Conservation (phyloP, 2,888 invertebrate genomes). For the Tiliacea citrago region DNA sequence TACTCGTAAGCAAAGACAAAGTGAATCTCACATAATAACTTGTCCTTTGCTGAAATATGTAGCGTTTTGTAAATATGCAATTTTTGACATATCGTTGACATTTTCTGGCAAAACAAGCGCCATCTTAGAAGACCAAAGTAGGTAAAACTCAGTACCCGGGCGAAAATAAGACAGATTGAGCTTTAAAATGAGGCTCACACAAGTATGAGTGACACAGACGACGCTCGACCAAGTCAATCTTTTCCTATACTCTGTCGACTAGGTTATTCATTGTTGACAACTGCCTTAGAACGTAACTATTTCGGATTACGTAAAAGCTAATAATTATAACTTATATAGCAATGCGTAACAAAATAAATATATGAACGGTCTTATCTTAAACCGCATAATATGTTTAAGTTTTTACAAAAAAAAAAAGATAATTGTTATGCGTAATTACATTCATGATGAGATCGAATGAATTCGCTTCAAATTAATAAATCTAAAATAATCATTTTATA, state of each 20-base stretch:
- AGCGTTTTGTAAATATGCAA: constrained; percentile 14
- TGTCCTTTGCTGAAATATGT: background rate
- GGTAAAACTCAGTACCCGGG: background rate
- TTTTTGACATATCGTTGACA: constrained; percentile 28
- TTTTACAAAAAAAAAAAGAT: too few species aligned
- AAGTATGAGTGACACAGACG: background rate
- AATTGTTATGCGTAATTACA: too few species aligned
- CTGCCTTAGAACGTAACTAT: background rate
- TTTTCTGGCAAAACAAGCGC: constrained; percentile 13
- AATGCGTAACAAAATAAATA: too few species aligned
- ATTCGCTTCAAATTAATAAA: too few species aligned
- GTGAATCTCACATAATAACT: constrained; percentile 5
- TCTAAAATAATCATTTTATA: too few species aligned
- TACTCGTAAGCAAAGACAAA: constrained; percentile 59
- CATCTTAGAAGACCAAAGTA: background rate
- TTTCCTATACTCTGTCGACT: background rate
- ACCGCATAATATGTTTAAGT: too few species aligned
- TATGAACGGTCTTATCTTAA: too few species aligned
- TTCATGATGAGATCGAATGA: too few species aligned
- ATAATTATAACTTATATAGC: too few species aligned
- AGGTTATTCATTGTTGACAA: background rate
- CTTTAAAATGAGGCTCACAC: background rate
- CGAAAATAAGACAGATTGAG: background rate
- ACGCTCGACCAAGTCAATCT: too few species aligned
- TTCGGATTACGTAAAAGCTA: too few species aligned